Evolutionary conservation across 2,888 invertebrate species (phyloP).

Genomic region (Spisula subtruncata): DNA sequence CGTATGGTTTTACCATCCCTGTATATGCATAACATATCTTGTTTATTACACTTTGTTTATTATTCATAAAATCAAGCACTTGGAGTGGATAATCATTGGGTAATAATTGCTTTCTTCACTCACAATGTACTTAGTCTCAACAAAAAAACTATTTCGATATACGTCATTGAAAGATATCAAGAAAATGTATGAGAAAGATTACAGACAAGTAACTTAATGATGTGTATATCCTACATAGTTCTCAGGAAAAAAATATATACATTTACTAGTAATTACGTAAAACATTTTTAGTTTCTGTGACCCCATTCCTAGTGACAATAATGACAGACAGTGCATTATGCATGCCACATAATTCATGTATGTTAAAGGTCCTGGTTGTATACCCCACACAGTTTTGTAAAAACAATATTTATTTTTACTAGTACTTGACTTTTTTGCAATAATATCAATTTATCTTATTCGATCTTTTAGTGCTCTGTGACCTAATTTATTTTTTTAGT

Average conservation of each 20-base stretch:
- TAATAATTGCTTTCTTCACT: constrained; percentile 29
- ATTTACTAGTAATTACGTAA: not conserved
- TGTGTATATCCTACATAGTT: not conserved
- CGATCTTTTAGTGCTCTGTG: not conserved
- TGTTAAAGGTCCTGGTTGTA: not conserved
- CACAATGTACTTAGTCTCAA: not conserved
- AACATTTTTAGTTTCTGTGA: not conserved
- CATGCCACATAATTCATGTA: too few species aligned
- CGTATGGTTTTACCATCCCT: constrained; percentile 38
- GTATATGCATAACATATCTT: constrained; percentile 33
- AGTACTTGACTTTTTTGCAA: too few species aligned
- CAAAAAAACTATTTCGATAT: not conserved
- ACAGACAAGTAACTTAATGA: constrained; percentile 1
- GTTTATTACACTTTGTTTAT: constrained; percentile 36
- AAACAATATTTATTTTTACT: not conserved
- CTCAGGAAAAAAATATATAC: not conserved
- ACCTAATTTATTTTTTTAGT: not conserved
- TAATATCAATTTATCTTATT: not conserved
- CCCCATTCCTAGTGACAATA: not conserved
- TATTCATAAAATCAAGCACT: constrained; percentile 29
- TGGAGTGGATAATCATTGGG: constrained; percentile 28
- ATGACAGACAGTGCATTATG: too few species aligned
- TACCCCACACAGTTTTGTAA: not conserved
- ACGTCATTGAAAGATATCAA: constrained; percentile 19
- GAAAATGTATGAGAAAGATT: constrained; percentile 3